Evolutionary conservation across 2,888 invertebrate species (phyloP).

Genomic region (Nemurella pictetii): DNA sequence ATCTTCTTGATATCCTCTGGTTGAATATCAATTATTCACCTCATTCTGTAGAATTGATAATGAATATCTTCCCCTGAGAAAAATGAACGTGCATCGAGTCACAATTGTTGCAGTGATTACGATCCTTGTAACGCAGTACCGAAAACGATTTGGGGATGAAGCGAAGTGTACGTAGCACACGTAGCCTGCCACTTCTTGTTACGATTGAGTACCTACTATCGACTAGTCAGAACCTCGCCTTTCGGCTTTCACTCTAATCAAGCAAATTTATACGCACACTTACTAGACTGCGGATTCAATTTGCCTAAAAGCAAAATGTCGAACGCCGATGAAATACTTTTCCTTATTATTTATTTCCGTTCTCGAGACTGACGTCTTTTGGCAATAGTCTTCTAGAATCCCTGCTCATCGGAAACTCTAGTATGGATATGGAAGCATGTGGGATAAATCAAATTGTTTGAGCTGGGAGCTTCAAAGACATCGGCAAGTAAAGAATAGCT

Average conservation of each 20-base stretch:
- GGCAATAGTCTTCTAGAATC: not conserved
- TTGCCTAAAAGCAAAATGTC: not conserved
- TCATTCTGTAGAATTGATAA: too few relatives aligned
- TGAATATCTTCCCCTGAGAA: too few relatives aligned
- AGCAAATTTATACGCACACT: not conserved
- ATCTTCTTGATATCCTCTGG: too few relatives aligned
- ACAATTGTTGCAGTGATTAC: too few relatives aligned
- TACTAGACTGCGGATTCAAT: not conserved
- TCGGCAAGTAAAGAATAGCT: constrained; percentile 18
- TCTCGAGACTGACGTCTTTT: not conserved
- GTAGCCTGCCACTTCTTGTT: too few relatives aligned
- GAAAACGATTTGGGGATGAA: too few relatives aligned
- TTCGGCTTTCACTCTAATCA: not conserved
- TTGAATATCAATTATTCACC: too few relatives aligned
- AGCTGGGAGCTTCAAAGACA: not conserved
- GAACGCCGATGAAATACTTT: not conserved
- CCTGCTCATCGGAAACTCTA: not conserved
- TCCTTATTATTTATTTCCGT: not conserved
- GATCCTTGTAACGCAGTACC: too few relatives aligned
- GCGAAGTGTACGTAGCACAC: too few relatives aligned
- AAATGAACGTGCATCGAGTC: too few relatives aligned
- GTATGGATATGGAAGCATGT: not conserved
- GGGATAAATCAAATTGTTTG: not conserved
- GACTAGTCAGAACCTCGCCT: not conserved
- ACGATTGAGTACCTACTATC: too few relatives aligned